These are phyloP conservation scores for Idaea straminata DNA, from an alignment of 2,888 invertebrate species.

Conservation along the genomic window DNA sequence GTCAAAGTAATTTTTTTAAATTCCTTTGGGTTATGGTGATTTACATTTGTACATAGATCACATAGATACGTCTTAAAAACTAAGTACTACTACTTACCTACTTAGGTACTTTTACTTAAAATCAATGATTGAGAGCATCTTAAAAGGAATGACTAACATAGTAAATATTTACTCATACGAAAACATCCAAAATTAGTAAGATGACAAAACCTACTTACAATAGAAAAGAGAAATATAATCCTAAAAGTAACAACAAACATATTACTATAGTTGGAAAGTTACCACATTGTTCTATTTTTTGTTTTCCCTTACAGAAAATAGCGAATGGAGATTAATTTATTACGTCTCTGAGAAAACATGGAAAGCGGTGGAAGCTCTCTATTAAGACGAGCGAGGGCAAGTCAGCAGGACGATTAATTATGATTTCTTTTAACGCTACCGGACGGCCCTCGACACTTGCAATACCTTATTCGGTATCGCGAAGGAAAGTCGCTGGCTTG, in stretches of 20 bases:
- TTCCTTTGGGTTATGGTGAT: too few relatives aligned
- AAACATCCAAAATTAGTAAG: background rate
- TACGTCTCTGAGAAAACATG: conserved; percentile 73
- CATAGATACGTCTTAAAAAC: too few relatives aligned
- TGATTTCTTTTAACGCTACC: conserved; percentile 73
- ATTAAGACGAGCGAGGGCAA: conserved; percentile 70
- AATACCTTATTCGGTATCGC: conserved; percentile 45
- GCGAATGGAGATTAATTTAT: conserved; percentile 77
- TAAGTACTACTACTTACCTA: too few relatives aligned
- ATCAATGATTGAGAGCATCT: too few relatives aligned
- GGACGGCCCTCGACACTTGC: conserved; percentile 46
- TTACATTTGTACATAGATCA: too few relatives aligned
- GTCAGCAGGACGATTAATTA: conserved; percentile 69
- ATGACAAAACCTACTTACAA: background rate
- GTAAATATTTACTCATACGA: background rate
- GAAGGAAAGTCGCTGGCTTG: conserved; percentile 29
- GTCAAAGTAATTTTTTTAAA: too few relatives aligned
- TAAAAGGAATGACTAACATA: too few relatives aligned
- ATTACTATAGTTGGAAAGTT: conserved; percentile 41
- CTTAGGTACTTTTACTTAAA: too few relatives aligned
- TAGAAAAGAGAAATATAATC: background rate
- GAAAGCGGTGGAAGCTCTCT: conserved; percentile 70
- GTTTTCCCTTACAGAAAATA: conserved; percentile 45
- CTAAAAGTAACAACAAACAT: conserved; percentile 19
- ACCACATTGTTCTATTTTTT: conserved; percentile 61